A percentile compares a stretch with the other conserved stretches of the same genome.
phyloP scores from a whole-genome alignment of 2,113 vertebrate species.

The Brachyistius frenatus region DNA sequence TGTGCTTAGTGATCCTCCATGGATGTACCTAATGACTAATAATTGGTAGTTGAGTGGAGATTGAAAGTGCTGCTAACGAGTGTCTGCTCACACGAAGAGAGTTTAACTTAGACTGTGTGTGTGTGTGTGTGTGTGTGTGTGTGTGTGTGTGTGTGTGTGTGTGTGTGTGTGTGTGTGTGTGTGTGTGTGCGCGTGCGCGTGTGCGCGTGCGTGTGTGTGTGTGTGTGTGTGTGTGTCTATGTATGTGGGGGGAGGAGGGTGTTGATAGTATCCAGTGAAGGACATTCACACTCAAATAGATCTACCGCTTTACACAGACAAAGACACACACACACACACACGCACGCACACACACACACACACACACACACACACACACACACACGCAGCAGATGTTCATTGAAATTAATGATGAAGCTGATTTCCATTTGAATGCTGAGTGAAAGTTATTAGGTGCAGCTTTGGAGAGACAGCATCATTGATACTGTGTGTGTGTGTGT shows the following conservation, averaged over 20 bases:
- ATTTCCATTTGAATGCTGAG: constrained; percentile 77
- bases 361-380: constrained; percentile 14
- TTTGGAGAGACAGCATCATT: constrained; percentile 25
- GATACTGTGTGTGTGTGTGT: constrained; percentile 28
- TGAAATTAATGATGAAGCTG: constrained; percentile 67
- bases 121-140: neutral
- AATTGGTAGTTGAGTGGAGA: constrained; percentile 60
- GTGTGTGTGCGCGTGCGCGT: too few species aligned
- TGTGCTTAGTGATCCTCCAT: constrained; percentile 1
- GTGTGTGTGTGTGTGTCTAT: too few species aligned
- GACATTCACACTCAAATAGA: too few species aligned
- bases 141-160: too few species aligned
- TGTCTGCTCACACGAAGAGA: constrained; percentile 39
- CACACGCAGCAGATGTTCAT: constrained; percentile 69
- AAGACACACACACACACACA: too few species aligned
- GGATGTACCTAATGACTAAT: constrained; percentile 57
- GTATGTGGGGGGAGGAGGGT: too few species aligned
- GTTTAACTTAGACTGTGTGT: constrained; percentile 18
- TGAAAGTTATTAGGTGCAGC: constrained; percentile 64
- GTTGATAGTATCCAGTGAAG: too few species aligned
- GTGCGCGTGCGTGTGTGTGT: too few species aligned
- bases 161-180: too few species aligned
- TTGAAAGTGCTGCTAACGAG: constrained; percentile 56
- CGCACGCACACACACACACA: neutral
- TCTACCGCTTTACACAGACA: too few species aligned